phyloP scores from a whole-genome alignment of 2,113 vertebrate genomes.

The Podiceps cristatus region DNA sequence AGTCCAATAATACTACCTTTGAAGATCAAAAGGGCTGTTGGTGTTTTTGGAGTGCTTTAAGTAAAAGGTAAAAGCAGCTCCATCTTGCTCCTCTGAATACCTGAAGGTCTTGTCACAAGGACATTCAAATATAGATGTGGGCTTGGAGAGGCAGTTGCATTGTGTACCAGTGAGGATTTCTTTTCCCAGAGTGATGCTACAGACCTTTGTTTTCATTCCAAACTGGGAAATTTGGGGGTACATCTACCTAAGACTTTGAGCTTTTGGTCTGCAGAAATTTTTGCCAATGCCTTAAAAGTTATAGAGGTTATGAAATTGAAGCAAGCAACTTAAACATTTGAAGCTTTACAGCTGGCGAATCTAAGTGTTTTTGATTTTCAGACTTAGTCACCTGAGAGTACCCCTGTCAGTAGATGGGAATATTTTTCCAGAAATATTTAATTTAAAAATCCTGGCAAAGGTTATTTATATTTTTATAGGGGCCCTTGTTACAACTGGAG shows the following conservation, averaged over 20 bases:
- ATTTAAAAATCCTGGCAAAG: neutral
- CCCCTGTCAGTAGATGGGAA: neutral
- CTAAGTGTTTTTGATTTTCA: conserved; percentile 35
- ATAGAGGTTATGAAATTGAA: conserved; percentile 49
- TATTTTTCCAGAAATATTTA: neutral
- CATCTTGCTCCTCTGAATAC: neutral
- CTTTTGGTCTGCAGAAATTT: conserved; percentile 24
- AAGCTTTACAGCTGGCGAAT: conserved; percentile 57
- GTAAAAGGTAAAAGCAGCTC: neutral
- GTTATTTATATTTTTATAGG: neutral
- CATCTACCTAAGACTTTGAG: neutral
- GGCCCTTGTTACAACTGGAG: neutral
- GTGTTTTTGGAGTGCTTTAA: neutral
- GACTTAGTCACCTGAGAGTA: neutral
- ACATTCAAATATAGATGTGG: conserved; percentile 8
- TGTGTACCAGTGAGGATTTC: neutral
- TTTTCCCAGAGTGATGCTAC: neutral
- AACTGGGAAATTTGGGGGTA: neutral
- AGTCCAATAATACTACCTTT: neutral
- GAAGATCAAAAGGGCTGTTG: neutral
- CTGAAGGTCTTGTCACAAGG: neutral
- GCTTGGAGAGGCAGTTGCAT: neutral
- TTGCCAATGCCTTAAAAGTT: conserved; percentile 15
- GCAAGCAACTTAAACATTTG: conserved; percentile 33
- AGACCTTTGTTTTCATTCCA: neutral